Conservation (phyloP, 2,888 invertebrate genomes). For the Epinotia demarniana region DNA sequence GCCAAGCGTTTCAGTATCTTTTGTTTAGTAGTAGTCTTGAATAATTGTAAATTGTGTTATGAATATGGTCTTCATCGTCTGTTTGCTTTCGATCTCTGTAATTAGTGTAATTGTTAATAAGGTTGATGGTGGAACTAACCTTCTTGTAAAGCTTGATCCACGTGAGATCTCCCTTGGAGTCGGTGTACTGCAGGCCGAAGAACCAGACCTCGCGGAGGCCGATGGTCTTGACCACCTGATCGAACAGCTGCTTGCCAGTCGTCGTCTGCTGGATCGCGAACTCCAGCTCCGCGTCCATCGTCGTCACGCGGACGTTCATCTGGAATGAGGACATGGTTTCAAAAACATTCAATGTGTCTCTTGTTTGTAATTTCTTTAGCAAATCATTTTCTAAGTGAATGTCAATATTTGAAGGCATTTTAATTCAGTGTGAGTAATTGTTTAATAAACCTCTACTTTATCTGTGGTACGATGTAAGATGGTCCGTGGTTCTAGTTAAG, state of each 20-base stretch:
- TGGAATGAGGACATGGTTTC: conserved; percentile 66
- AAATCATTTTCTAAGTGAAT: background rate
- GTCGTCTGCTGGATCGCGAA: conserved; percentile 99
- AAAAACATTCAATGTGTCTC: no score
- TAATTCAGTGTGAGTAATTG: background rate
- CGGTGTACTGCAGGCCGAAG: conserved; percentile 99
- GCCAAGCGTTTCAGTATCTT: background rate
- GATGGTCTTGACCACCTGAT: conserved; percentile 99
- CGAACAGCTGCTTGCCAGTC: conserved; percentile 99
- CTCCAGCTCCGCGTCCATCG: conserved; percentile 99
- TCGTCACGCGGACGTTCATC: conserved; percentile 99
- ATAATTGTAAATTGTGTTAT: background rate
- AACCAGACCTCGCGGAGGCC: conserved; percentile 99
- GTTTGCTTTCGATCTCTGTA: background rate
- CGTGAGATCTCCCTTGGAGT: conserved; percentile 98
- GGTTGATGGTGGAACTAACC: conserved; percentile 86
- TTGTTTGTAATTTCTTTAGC: no score
- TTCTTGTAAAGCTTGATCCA: conserved; percentile 99
- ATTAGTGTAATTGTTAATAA: background rate
- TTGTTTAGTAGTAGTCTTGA: background rate
- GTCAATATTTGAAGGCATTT: background rate
- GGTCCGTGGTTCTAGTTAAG: no score
- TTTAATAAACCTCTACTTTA: no score
- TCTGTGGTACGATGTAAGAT: no score
- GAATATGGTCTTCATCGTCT: background rate